Percentiles rank a stretch among this genome's conserved stretches.
phyloP scores from a whole-genome alignment of 2,888 invertebrate genomes.

The Sarcophaga variegata region DNA sequence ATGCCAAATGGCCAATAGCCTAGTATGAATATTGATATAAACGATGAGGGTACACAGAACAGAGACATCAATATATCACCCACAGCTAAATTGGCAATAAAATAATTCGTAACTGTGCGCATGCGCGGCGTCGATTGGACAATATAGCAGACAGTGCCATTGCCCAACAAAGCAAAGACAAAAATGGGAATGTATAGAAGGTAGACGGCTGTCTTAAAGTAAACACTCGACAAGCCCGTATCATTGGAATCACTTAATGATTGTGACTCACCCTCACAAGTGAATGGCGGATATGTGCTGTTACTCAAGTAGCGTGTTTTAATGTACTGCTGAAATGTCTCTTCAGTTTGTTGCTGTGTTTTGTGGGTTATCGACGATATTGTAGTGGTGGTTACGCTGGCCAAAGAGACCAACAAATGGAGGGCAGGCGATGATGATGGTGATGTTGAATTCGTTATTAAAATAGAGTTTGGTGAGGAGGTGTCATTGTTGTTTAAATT shows the following conservation, averaged over 20 bases:
- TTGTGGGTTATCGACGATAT: conserved; percentile 56
- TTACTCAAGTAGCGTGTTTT: conserved; percentile 8
- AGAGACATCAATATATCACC: conserved; percentile 95
- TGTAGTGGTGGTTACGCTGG: conserved; percentile 63
- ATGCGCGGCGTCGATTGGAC: conserved; percentile 92
- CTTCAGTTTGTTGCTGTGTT: conserved; percentile 25
- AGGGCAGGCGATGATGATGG: conserved; percentile 41
- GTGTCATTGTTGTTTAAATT: conserved; percentile 41
- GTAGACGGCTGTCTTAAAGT: conserved; percentile 87
- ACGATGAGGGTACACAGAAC: conserved; percentile 95
- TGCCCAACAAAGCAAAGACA: conserved; percentile 87
- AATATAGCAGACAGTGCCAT: conserved; percentile 92
- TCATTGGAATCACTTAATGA: conserved; percentile 42
- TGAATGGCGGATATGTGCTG: conserved; percentile 67
- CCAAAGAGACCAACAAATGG: conserved; percentile 56
- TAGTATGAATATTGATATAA: conserved; percentile 89
- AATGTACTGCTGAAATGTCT: conserved; percentile 28
- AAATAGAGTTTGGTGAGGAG: conserved; percentile 25
- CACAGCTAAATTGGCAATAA: conserved; percentile 93
- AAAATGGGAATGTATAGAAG: conserved; percentile 88
- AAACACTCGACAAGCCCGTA: conserved; percentile 81
- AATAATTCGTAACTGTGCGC: conserved; percentile 96
- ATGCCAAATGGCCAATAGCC: conserved; percentile 95
- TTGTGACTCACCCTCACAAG: conserved; percentile 73
- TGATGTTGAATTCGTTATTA: neutral